Conservation (phyloP, 2,113 vertebrate genomes). For the Hemiprocne comata region DNA sequence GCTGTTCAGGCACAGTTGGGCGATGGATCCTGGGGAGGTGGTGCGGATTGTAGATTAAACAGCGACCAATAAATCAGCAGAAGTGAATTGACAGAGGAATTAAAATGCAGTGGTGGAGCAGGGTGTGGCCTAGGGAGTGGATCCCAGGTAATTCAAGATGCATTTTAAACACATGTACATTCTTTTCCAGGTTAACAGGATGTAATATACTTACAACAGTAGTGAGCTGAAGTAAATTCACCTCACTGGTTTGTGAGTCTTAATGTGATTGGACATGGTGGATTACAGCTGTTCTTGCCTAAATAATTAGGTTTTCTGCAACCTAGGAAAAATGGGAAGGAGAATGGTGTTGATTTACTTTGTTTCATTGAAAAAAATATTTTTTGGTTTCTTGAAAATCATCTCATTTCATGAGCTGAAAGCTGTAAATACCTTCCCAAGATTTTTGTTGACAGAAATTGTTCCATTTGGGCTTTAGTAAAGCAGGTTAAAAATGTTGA, state of each 20-base stretch:
- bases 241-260: not conserved
- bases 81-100: not conserved
- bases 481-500: not conserved
- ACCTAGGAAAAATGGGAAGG: not conserved
- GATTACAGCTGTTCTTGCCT: not conserved
- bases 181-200: not conserved
- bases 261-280: not conserved
- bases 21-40: not conserved
- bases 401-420: not conserved
- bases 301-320: not conserved
- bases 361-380: not conserved
- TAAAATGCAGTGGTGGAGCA: not conserved
- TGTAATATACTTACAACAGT: not conserved
- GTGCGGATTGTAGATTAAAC: not conserved
- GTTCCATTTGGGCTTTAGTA: not conserved
- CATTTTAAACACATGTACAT: not conserved
- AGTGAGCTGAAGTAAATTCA: not conserved
- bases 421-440: not conserved
- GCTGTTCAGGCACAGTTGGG: too few relatives aligned
- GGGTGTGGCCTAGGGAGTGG: not conserved
- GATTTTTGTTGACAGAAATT: not conserved
- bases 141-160: not conserved
- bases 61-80: rapidly evolving
- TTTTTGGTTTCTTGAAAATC: not conserved
- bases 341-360: not conserved